Conservation (phyloP, 2,113 vertebrate genomes). For the Pseudorectes ferrugineus region DNA sequence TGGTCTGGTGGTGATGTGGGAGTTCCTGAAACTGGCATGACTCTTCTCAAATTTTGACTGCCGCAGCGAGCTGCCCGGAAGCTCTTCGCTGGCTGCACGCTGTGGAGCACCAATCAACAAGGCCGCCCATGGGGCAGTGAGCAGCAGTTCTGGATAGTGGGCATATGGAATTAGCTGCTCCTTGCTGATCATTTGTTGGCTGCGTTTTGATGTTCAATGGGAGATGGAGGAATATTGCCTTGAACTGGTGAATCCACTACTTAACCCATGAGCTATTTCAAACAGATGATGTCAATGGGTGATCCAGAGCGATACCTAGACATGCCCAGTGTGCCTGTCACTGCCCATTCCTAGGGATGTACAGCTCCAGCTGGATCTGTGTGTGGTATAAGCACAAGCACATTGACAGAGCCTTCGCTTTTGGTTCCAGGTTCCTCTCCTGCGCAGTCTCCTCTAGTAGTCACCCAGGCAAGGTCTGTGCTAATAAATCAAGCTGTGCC, state of each 20-base stretch:
- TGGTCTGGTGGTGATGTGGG: background rate
- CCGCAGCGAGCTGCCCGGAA: accelerated
- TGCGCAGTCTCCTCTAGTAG: background rate
- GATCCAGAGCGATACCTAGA: background rate
- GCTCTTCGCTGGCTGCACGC: background rate
- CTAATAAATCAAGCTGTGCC: background rate
- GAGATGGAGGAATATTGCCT: background rate
- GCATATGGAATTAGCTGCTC: background rate
- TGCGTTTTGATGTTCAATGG: background rate
- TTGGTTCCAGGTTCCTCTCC: background rate
- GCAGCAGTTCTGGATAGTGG: accelerated
- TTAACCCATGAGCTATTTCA: background rate
- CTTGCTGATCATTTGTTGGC: background rate
- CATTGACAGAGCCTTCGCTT: background rate
- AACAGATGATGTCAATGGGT: background rate
- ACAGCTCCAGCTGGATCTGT: background rate
- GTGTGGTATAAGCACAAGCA: background rate
- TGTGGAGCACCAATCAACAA: background rate
- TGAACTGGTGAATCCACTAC: background rate
- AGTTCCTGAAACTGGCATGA: background rate
- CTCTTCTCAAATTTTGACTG: background rate
- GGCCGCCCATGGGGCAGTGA: accelerated
- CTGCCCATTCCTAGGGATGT: background rate
- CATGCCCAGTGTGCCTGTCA: background rate
- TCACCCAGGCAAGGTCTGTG: background rate